Conservation (phyloP, 2,888 invertebrate genomes). For the Pandemis heparana region DNA sequence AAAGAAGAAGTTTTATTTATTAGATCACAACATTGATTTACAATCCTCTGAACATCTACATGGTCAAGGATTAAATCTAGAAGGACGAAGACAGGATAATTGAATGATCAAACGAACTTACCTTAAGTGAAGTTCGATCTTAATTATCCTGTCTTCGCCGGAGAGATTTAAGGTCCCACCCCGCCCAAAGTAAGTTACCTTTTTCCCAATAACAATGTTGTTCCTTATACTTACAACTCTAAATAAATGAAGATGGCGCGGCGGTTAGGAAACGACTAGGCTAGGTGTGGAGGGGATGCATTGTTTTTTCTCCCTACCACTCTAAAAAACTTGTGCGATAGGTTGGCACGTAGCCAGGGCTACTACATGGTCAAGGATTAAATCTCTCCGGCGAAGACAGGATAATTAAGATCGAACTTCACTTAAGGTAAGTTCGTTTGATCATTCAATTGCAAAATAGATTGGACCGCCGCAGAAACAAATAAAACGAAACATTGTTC, state of each 20-base stretch:
- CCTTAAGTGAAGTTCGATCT: slow-evolving; percentile 45
- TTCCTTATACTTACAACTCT: not conserved
- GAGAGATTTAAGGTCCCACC: slow-evolving; percentile 37
- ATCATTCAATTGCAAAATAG: not conserved
- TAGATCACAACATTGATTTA: not conserved
- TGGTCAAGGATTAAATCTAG: slow-evolving; percentile 4
- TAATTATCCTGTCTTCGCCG: too few relatives aligned
- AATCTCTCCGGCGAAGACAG: too few relatives aligned
- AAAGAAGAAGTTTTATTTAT: too few relatives aligned
- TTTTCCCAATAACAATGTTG: not conserved
- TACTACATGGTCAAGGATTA: too few relatives aligned
- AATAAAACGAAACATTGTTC: too few relatives aligned
- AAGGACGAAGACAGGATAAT: slow-evolving; percentile 10
- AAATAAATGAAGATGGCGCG: not conserved
- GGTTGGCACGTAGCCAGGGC: too few relatives aligned
- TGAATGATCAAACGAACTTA: slow-evolving; percentile 40
- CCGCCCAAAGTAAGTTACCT: not conserved
- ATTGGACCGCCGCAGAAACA: too few relatives aligned
- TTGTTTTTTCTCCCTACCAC: too few relatives aligned
- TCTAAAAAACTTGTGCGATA: too few relatives aligned
- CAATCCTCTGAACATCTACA: slow-evolving; percentile 17
- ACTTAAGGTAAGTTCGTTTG: slow-evolving; percentile 13
- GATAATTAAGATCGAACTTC: too few relatives aligned
- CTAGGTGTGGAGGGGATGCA: too few relatives aligned
- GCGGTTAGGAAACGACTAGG: not conserved